These are phyloP conservation scores for Eretmocerus hayati DNA, from an alignment of 2,888 invertebrate genomes.

Conservation along the genomic window DNA sequence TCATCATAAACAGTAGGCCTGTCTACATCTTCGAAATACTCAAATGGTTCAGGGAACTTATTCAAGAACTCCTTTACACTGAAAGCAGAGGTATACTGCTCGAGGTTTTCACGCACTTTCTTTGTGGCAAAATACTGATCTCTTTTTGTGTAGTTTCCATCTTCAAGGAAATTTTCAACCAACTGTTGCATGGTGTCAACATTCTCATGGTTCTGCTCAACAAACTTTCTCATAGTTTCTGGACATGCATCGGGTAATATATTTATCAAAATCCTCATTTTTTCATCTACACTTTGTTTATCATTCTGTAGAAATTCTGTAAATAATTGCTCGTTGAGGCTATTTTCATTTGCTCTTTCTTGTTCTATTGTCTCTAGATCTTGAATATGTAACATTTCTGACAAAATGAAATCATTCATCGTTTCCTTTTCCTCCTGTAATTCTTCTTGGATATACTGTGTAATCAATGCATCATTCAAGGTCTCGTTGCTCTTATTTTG, in stretches of 20 bases:
- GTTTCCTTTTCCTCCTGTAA: neutral
- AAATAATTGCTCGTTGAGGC: constrained; percentile 3
- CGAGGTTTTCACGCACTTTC: constrained; percentile 11
- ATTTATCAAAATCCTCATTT: constrained; percentile 26
- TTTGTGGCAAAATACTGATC: constrained; percentile 3
- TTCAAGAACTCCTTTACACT: constrained; percentile 45
- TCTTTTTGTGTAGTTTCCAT: constrained; percentile 32
- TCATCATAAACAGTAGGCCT: constrained; percentile 17
- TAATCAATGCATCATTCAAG: neutral
- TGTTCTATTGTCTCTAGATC: neutral
- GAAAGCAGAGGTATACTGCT: constrained; percentile 46
- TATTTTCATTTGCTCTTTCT: constrained; percentile 21
- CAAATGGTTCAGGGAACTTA: constrained; percentile 46
- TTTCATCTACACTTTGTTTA: constrained; percentile 18
- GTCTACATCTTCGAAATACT: constrained; percentile 32
- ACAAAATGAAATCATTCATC: neutral
- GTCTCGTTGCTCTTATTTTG: neutral
- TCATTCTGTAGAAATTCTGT: constrained; percentile 8
- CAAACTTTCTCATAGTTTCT: constrained; percentile 27
- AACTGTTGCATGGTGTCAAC: constrained; percentile 26
- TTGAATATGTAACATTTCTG: constrained; percentile 2
- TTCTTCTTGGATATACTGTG: neutral
- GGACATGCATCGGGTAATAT: constrained; percentile 42
- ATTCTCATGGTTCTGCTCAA: constrained; percentile 20
- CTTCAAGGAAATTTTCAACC: constrained; percentile 28